Percentiles rank a stretch among this genome's conserved stretches.
These are phyloP conservation scores for Eptesicus fuscus DNA, from an alignment of 2,113 vertebrate genomes.

Conservation along the genomic window DNA sequence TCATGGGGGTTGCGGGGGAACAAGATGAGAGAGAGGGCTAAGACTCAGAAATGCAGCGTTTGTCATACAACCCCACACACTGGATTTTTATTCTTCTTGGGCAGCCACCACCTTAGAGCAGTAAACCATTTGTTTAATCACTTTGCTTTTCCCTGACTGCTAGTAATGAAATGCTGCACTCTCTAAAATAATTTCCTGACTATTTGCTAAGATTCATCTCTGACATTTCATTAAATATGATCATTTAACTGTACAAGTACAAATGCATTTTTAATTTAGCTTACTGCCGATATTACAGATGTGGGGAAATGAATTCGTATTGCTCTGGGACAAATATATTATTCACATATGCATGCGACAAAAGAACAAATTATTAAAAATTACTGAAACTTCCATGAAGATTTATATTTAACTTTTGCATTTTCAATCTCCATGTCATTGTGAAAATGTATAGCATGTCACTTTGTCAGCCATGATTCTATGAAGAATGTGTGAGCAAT, in stretches of 20 bases:
- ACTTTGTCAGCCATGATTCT: constrained; percentile 74
- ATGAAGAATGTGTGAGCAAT: constrained; percentile 71
- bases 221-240: constrained; percentile 93
- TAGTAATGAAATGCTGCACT: constrained; percentile 84
- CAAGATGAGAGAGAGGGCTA: neutral
- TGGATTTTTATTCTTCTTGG: neutral
- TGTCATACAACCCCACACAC: neutral
- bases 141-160: constrained; percentile 81
- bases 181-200: constrained; percentile 89
- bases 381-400: constrained; percentile 88
- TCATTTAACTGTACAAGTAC: constrained; percentile 93
- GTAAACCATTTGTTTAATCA: constrained; percentile 83
- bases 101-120: constrained; percentile 36
- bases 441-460: constrained; percentile 76
- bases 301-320: constrained; percentile 87
- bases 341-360: constrained; percentile 84
- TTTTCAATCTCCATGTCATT: constrained; percentile 79
- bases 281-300: constrained; percentile 90
- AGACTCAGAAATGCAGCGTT: neutral
- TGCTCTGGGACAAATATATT: constrained; percentile 90
- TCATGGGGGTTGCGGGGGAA: neutral
- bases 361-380: constrained; percentile 90
- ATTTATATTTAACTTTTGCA: constrained; percentile 88
- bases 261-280: constrained; percentile 93
- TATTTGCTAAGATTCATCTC: constrained; percentile 90